These are phyloP conservation scores for Osmoderma eremita DNA, from an alignment of 2,888 invertebrate genomes.

Conservation along the genomic window DNA sequence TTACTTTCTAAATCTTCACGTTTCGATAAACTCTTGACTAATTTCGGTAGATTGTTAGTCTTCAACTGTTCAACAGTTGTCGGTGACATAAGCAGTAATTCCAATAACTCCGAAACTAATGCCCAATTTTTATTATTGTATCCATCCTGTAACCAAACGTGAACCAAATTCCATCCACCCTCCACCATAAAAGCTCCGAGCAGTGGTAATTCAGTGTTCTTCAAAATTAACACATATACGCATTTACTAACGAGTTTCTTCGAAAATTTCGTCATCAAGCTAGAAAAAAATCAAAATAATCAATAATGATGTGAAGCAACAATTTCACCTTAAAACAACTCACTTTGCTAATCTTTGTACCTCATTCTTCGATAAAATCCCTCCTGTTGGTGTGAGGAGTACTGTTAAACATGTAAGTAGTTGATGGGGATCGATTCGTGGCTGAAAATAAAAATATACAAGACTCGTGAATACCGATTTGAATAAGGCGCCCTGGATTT, in stretches of 20 bases:
- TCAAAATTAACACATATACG: slow-evolving; percentile 92
- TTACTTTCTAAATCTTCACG: slow-evolving; percentile 84
- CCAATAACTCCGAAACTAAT: slow-evolving; percentile 85
- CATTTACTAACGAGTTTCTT: slow-evolving; percentile 96
- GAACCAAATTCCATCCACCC: slow-evolving; percentile 92
- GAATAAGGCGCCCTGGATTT: slow-evolving; percentile 8
- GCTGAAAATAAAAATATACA: slow-evolving; percentile 73
- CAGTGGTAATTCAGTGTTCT: slow-evolving; percentile 84
- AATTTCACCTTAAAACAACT: slow-evolving; percentile 58
- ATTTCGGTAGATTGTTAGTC: slow-evolving; percentile 90
- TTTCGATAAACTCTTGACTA: slow-evolving; percentile 88
- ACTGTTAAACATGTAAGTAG: slow-evolving; percentile 89
- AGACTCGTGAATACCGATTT: slow-evolving; percentile 35
- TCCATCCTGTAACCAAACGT: slow-evolving; percentile 91
- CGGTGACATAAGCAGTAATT: slow-evolving; percentile 85
- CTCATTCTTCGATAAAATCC: slow-evolving; percentile 88
- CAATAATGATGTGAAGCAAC: too few relatives aligned
- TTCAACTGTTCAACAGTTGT: slow-evolving; percentile 91
- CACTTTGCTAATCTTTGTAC: slow-evolving; percentile 88
- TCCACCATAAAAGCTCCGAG: slow-evolving; percentile 89
- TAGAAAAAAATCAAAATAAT: too few relatives aligned
- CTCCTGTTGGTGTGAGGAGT: slow-evolving; percentile 83
- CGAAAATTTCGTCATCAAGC: slow-evolving; percentile 95
- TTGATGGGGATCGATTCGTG: slow-evolving; percentile 91
- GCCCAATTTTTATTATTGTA: slow-evolving; percentile 86